Evolutionary conservation across 1,140 invertebrate species (phyloP).

Genomic region (Cydia fagiglandana): DNA sequence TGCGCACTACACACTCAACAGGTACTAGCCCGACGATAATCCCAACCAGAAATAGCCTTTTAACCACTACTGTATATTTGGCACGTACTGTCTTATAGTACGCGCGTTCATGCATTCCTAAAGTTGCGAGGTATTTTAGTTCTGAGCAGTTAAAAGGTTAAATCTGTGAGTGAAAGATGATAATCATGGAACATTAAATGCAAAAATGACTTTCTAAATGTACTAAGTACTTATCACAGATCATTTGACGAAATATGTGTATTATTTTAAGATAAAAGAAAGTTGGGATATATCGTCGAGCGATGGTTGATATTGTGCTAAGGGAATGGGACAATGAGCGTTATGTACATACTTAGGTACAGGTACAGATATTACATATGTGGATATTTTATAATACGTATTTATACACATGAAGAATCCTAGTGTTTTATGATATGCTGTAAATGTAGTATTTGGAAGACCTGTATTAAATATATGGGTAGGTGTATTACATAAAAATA

Average conservation of each 20-base stretch:
- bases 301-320: not conserved
- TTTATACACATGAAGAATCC: not conserved
- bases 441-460: not conserved
- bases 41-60: not conserved
- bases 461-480: not conserved
- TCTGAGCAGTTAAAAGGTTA: not conserved
- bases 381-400: not conserved
- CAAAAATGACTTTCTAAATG: too few species aligned
- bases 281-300: not conserved
- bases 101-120: too few species aligned
- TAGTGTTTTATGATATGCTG: not conserved
- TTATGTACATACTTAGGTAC: not conserved
- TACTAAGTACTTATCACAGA: not conserved
- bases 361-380: not conserved
- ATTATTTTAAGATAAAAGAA: not conserved
- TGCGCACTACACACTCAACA: constrained; percentile 43
- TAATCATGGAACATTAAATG: too few species aligned
- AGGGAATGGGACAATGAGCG: not conserved
- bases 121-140: too few species aligned
- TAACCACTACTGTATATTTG: not conserved
- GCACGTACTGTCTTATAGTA: not conserved
- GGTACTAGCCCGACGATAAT: not conserved
- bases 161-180: too few species aligned
- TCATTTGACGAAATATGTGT: not conserved
- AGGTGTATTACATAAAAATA: not conserved